Conservation (phyloP, 2,797 vertebrate genomes). For the Spea hammondii region DNA sequence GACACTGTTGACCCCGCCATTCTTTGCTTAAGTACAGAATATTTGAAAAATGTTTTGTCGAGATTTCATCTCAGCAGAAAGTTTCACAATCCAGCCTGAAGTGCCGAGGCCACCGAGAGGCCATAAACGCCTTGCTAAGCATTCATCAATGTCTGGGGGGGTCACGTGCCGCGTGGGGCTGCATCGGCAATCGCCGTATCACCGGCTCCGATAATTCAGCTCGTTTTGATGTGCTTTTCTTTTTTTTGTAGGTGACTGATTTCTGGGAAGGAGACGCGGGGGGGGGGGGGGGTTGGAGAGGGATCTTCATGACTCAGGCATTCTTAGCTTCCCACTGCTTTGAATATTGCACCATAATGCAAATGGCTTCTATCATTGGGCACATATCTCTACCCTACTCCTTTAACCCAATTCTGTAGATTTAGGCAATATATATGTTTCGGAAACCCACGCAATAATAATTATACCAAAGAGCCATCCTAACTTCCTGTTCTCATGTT, state of each 20-base stretch:
- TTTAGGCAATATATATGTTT: too few relatives aligned
- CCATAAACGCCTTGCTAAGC: not conserved
- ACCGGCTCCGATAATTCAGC: constrained; percentile 11
- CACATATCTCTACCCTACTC: too few relatives aligned
- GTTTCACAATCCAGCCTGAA: constrained; percentile 30
- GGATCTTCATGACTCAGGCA: constrained; percentile 11
- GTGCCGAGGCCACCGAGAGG: constrained; percentile 6
- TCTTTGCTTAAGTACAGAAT: too few relatives aligned
- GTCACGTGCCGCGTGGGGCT: constrained; percentile 10
- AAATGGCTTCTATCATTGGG: not conserved
- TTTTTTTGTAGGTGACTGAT: constrained; percentile 6
- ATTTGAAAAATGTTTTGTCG: too few relatives aligned
- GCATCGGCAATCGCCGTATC: not conserved
- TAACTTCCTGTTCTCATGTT: too few relatives aligned
- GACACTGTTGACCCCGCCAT: too few relatives aligned
- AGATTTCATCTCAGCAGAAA: not conserved
- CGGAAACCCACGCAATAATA: too few relatives aligned
- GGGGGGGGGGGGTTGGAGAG: not conserved
- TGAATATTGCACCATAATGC: constrained; percentile 2
- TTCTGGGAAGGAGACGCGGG: constrained; percentile 8
- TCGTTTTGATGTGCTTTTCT: not conserved
- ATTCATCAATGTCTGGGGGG: not conserved
- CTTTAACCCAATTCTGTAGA: too few relatives aligned
- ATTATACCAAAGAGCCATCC: too few relatives aligned
- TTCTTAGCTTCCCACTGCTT: not conserved